phyloP scores from a whole-genome alignment of 2,888 invertebrate species.

The Boloria selene region DNA sequence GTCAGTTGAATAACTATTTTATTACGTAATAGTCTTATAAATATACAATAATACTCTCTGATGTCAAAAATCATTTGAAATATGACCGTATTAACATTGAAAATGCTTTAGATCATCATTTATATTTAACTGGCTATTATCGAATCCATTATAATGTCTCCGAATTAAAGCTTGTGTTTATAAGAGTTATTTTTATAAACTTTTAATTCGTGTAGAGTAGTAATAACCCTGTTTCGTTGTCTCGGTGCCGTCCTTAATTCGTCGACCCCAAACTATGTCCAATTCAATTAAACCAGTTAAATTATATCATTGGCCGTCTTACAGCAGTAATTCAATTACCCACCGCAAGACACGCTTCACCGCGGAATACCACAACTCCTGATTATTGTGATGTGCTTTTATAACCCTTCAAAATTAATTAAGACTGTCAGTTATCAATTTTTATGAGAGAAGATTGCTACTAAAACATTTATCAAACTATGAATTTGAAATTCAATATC shows the following conservation, averaged over 20 bases:
- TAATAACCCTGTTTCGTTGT: slow-evolving; percentile 34
- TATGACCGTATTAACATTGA: slow-evolving; percentile 40
- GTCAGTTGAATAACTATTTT: slow-evolving; percentile 66
- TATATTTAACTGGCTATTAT: slow-evolving; percentile 27
- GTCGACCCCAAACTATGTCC: slow-evolving; percentile 68
- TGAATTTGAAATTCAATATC: slow-evolving; percentile 4
- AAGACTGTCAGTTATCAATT: slow-evolving; percentile 2
- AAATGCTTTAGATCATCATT: slow-evolving; percentile 24
- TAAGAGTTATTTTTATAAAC: not conserved
- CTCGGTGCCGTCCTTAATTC: slow-evolving; percentile 67
- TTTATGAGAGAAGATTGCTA: slow-evolving; percentile 11
- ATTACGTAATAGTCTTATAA: slow-evolving; percentile 64
- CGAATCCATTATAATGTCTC: slow-evolving; percentile 18
- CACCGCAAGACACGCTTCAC: slow-evolving; percentile 57
- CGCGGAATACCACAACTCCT: slow-evolving; percentile 50
- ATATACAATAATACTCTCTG: slow-evolving; percentile 43
- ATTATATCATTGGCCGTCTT: slow-evolving; percentile 76
- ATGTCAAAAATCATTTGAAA: slow-evolving; percentile 38
- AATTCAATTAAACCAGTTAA: slow-evolving; percentile 78
- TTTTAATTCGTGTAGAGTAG: not conserved
- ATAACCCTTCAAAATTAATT: slow-evolving; percentile 28
- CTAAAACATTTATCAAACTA: slow-evolving; percentile 6
- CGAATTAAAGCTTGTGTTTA: slow-evolving; percentile 10
- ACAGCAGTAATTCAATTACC: slow-evolving; percentile 73
- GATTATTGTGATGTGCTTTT: slow-evolving; percentile 25